These are phyloP conservation scores for Rousettus leschenaultii DNA, from an alignment of 2,113 vertebrate genomes.

Conservation along the genomic window DNA sequence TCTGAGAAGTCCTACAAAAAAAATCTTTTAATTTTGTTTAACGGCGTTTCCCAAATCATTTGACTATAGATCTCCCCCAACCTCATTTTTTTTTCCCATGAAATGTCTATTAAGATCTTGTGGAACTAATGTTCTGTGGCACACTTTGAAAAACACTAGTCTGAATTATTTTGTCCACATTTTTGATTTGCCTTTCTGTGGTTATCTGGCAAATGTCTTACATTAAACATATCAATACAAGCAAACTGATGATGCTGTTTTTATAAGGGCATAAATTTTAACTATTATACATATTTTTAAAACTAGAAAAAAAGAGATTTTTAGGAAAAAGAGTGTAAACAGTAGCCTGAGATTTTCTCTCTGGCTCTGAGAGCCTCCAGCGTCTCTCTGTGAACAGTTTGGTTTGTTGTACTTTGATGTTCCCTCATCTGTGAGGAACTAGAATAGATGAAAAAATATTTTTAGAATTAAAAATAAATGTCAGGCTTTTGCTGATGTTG, in stretches of 20 bases:
- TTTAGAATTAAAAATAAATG: neutral
- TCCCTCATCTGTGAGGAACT: neutral
- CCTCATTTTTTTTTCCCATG: neutral
- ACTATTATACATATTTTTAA: neutral
- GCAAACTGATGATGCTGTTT: neutral
- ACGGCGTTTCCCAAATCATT: neutral
- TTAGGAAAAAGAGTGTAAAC: neutral
- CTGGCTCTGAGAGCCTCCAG: neutral
- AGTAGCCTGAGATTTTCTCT: neutral
- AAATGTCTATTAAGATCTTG: neutral
- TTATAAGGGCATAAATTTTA: neutral
- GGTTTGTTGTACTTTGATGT: neutral
- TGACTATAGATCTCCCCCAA: neutral
- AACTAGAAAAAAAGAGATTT: neutral
- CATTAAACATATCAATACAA: neutral
- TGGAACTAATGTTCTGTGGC: neutral
- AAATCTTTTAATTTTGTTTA: slow-evolving; percentile 21
- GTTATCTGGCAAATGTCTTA: neutral
- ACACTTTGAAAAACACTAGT: neutral
- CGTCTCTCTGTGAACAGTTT: neutral
- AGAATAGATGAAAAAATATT: neutral
- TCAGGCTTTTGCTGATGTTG: neutral
- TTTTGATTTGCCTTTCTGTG: neutral
- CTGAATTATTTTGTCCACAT: neutral
- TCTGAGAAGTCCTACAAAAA: neutral